These are phyloP conservation scores for Tauraco erythrolophus DNA, from an alignment of 2,113 vertebrate genomes.

Conservation along the genomic window DNA sequence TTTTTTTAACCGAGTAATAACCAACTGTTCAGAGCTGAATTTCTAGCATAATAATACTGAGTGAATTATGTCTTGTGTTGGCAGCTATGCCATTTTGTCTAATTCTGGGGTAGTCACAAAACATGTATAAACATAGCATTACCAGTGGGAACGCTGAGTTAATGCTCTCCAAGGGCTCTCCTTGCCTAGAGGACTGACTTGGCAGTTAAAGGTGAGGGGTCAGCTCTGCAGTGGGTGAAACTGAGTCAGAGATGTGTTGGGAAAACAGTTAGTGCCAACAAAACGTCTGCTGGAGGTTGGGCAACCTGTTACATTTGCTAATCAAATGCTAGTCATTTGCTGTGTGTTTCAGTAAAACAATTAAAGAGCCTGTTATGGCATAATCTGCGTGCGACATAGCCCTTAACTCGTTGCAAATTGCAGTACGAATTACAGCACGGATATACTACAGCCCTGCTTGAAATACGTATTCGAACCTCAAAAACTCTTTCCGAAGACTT, in stretches of 20 bases:
- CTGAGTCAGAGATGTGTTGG: not conserved
- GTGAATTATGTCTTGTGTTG: not conserved
- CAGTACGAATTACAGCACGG: not conserved
- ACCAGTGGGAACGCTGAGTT: not conserved
- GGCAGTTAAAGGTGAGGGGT: not conserved
- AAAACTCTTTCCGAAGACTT: not conserved
- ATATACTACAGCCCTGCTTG: not conserved
- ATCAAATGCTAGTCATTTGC: not conserved
- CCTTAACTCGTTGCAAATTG: not conserved
- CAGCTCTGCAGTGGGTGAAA: not conserved
- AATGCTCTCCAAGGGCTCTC: not conserved
- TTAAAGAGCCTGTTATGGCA: not conserved
- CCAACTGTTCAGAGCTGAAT: not conserved
- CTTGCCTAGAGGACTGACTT: not conserved
- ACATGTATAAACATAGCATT: not conserved
- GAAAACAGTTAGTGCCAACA: not conserved
- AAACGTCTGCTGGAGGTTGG: not conserved
- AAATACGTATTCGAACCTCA: not conserved
- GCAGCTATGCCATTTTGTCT: not conserved
- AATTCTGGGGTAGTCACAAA: not conserved
- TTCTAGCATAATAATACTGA: not conserved
- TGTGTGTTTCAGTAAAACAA: accelerated
- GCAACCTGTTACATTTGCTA: not conserved
- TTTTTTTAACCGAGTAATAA: not conserved
- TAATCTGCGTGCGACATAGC: not conserved